Percentiles rank a stretch among this genome's conserved stretches.
Evolutionary conservation across 2,888 invertebrate genomes (phyloP).

Genomic region (Eudemis profundana): DNA sequence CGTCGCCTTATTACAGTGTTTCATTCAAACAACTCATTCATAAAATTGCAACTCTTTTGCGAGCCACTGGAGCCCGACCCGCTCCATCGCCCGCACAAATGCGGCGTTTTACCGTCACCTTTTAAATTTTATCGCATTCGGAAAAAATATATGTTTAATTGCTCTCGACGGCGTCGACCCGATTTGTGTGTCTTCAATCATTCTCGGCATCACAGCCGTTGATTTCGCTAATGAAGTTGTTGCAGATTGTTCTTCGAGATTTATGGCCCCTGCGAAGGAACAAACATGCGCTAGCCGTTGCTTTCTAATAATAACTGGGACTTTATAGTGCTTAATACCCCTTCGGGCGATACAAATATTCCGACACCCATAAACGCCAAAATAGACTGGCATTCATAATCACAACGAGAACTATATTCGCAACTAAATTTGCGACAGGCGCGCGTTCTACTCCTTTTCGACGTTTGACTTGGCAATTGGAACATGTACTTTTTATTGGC

Average conservation of each 20-base stretch:
- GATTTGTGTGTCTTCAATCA: constrained; percentile 61
- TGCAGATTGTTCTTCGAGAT: constrained; percentile 71
- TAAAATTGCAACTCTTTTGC: constrained; percentile 79
- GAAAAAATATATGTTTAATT: constrained; percentile 56
- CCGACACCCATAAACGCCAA: constrained; percentile 58
- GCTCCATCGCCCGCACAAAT: constrained; percentile 69
- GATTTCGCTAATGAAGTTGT: constrained; percentile 79
- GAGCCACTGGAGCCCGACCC: constrained; percentile 71
- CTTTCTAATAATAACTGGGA: constrained; percentile 75
- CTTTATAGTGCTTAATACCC: constrained; percentile 71
- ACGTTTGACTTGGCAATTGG: too few relatives aligned
- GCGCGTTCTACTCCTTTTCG: background rate
- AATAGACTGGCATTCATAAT: constrained; percentile 48
- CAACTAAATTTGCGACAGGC: constrained; percentile 20
- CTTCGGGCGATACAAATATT: constrained; percentile 67
- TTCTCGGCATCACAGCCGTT: constrained; percentile 58
- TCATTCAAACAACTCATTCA: constrained; percentile 83
- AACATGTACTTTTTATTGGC: too few relatives aligned
- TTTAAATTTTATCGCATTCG: constrained; percentile 55
- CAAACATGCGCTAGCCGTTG: constrained; percentile 72
- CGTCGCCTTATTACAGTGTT: constrained; percentile 69
- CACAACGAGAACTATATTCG: constrained; percentile 35
- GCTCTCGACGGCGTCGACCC: constrained; percentile 51
- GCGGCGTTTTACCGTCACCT: constrained; percentile 55
- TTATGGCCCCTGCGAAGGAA: constrained; percentile 70